phyloP scores from a whole-genome alignment of 2,888 invertebrate species.

The Catonia carolina region DNA sequence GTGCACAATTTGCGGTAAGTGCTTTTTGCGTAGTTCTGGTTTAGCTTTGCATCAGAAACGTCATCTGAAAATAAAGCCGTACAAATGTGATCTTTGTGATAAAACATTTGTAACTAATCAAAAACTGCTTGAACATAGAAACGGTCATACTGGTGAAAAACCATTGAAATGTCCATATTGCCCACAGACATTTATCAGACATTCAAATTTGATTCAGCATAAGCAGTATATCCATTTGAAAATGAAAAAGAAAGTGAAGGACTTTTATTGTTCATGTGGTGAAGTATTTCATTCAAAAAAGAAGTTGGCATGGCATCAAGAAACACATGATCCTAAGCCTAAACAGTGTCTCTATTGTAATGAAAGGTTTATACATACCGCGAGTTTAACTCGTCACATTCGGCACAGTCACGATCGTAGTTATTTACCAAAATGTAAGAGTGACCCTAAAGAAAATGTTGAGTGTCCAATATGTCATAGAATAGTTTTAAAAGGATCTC shows the following conservation, averaged over 20 bases:
- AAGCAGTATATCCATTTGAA: conserved; percentile 70
- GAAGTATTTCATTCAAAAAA: conserved; percentile 76
- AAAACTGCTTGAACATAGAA: conserved; percentile 73
- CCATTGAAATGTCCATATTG: conserved; percentile 76
- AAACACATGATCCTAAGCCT: conserved; percentile 74
- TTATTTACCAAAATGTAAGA: conserved; percentile 32
- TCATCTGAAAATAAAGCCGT: conserved; percentile 70
- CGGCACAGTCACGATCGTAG: conserved; percentile 33
- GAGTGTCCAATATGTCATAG: conserved; percentile 72
- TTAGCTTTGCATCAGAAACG: conserved; percentile 64
- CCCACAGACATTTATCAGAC: conserved; percentile 70
- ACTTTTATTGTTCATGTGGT: conserved; percentile 71
- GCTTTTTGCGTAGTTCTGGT: conserved; percentile 65
- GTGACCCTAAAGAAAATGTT: conserved; percentile 51
- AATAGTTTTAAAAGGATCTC: conserved; percentile 69
- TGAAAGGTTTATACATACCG: conserved; percentile 78
- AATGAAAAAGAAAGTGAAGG: conserved; percentile 61
- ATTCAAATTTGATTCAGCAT: conserved; percentile 80
- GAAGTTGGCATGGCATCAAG: conserved; percentile 78
- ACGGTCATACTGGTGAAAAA: conserved; percentile 72
- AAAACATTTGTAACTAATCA: conserved; percentile 77
- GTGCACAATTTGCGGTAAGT: conserved; percentile 74
- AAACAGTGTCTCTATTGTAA: conserved; percentile 79
- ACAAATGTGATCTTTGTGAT: conserved; percentile 68
- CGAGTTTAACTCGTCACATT: conserved; percentile 73